phyloP scores from a whole-genome alignment of 2,113 vertebrate species.

The Erythrolamprus reginae region DNA sequence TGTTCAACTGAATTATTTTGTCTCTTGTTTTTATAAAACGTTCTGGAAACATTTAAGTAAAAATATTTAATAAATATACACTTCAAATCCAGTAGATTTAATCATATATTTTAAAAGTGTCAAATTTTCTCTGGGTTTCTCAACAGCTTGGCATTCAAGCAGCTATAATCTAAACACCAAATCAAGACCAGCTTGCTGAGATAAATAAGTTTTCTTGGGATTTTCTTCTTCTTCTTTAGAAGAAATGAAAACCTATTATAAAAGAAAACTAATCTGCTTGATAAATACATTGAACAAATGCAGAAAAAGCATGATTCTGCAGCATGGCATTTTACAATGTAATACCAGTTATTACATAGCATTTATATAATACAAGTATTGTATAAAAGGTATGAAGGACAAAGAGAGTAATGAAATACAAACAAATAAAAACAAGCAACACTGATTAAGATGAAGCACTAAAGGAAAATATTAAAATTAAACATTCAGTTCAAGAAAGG shows the following conservation, averaged over 20 bases:
- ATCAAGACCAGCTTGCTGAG: constrained; percentile 38
- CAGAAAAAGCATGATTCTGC: not conserved
- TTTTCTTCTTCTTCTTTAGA: not conserved
- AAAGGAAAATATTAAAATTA: not conserved
- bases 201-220: not conserved
- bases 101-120: too few relatives aligned
- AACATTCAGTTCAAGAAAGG: too few relatives aligned
- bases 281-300: not conserved
- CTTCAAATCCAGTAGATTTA: not conserved
- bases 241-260: constrained; percentile 25
- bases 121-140: not conserved
- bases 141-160: not conserved
- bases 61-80: not conserved
- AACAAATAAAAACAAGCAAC: not conserved
- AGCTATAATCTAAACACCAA: constrained; percentile 21
- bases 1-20: not conserved
- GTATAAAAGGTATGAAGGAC: not conserved
- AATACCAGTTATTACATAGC: not conserved
- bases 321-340: not conserved
- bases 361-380: not conserved
- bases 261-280: constrained; percentile 34
- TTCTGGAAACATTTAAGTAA: too few relatives aligned
- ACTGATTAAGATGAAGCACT: not conserved
- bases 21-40: not conserved
- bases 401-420: not conserved